Evolutionary conservation across 2,888 invertebrate genomes (phyloP), one percentile per base, ranked within the genome.

Genomic region (Ophraella communa): DNA sequence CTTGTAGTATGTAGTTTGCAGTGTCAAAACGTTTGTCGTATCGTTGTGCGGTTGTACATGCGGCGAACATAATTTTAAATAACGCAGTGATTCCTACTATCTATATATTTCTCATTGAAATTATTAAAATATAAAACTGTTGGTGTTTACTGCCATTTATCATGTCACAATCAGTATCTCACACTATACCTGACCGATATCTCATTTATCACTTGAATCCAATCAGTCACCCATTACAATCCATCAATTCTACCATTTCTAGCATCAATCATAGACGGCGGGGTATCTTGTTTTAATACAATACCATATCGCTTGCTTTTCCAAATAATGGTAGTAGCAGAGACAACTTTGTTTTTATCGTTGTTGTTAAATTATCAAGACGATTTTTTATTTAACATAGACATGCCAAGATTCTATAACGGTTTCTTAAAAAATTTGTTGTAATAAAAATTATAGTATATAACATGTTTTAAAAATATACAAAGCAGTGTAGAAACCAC

Each of bases 191-290:
- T 73, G 72, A 74, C 70, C 75, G 77, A 79, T 79, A 79, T 79
- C 79, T 79, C 81, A 81, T 81, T 80, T 80, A 81, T 81, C 81
- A 80, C 76, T 69, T 67, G 69, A 74, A 79, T 78, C 78, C 80
- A 80, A 80, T 81, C 80, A 80, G 77, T 80, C 80, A 79, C 75
- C 76, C 77, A 77, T 78, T 79, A 77, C 77, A 77, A 77, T 71
- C 77, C 77, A 79, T 80, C 79, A 76, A 74, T 75, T 77, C 70
- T 71, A 73, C 75, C 77, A 73, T 77, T 76, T 76, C 74, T 72
- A 74, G 71, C 78, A 80, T 80, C 76, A 79, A 80, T 80, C 80
- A 79, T 70, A 66, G 70, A 66, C 75, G 60, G 70, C 73, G 71
- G 75, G 73, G 49, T 53, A 58, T 53, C 59, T 51, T 27, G 49